Base-by-base conservation (phyloP, 2,797 vertebrate species). In the Eremophila alpestris region DNA sequence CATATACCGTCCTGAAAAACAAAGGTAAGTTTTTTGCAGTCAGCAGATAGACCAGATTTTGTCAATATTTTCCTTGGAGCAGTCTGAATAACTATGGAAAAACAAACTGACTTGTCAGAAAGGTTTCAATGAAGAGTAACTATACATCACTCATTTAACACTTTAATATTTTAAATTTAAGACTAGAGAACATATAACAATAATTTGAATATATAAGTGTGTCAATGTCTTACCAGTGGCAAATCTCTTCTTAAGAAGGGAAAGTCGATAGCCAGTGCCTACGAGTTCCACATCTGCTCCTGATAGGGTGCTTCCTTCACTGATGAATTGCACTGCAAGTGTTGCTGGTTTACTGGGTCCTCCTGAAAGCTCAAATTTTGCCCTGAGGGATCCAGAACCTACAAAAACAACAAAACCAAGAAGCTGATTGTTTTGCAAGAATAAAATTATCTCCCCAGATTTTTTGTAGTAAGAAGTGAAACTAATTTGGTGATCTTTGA, bases 231-330 rank as follows among this genome's bases (percentile, higher is more conserved):
- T 97, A 99, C 99, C 99, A 97, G 99, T 99, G 93, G 98, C 98
- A 97, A 99, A 99, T 89, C 99, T 98, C 97, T 99, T 99, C 96
- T 99, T 99, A 92, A 98, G 98, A 92, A 99, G 98, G 23, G 99
- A 99, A 54, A 99, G 98, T 52, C 99, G 97, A 96, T 99, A 99
- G 74, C 99, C 99, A 30, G 98, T 91, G 67, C 99, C 99, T 75
- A 98, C 98, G 1, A 99, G 98, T 94, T 99, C 99, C 94, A 99
- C 97, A 63, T 99, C 99, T 56, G 98, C 98, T 69, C 99, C 99
- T 75, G 99, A 99, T 94, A 99, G 98, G 16, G 99, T 99, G 94
- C 97, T 98, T 49, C 99, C 99, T 94, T 99, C 99, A 14, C 97
- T 99, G 89, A 99, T 98, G 89, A 99, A 99, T 91, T 99, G 99